Conservation (phyloP, 2,113 vertebrate species). For the Dicerorhinus sumatrensis region DNA sequence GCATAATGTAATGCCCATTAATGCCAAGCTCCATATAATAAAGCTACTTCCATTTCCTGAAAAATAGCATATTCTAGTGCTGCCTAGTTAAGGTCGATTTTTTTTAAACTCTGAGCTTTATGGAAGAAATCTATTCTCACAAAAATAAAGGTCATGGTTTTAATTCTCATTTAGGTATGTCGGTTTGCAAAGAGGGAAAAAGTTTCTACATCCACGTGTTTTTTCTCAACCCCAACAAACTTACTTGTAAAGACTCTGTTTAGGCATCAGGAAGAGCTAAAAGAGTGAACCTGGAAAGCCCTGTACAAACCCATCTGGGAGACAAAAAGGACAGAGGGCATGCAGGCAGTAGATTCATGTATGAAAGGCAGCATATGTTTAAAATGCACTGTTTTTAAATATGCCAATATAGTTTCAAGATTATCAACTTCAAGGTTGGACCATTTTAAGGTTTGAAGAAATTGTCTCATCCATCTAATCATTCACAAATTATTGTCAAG, state of each 20-base stretch:
- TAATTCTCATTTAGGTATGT: constrained; percentile 43
- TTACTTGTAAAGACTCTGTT: neutral
- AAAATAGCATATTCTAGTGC: neutral
- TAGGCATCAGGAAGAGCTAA: neutral
- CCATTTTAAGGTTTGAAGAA: neutral
- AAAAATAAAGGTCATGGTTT: constrained; percentile 66
- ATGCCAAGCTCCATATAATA: neutral
- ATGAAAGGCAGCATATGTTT: neutral
- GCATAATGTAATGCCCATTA: neutral
- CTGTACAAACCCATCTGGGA: neutral
- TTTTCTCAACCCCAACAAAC: neutral
- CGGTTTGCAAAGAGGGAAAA: neutral
- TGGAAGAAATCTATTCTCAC: constrained; percentile 18
- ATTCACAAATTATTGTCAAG: neutral
- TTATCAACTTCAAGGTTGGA: neutral
- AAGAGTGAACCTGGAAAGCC: neutral
- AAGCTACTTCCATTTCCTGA: neutral
- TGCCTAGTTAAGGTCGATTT: neutral
- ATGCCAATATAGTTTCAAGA: neutral
- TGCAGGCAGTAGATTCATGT: neutral
- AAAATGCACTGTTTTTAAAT: constrained; percentile 16
- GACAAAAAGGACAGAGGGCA: neutral
- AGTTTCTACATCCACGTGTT: neutral
- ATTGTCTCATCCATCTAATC: neutral
- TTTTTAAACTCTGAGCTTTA: neutral